A percentile compares a stretch with the other conserved stretches of the same genome.
These are phyloP conservation scores for Plemyria rubiginata DNA, from an alignment of 2,888 invertebrate species.

Conservation along the genomic window DNA sequence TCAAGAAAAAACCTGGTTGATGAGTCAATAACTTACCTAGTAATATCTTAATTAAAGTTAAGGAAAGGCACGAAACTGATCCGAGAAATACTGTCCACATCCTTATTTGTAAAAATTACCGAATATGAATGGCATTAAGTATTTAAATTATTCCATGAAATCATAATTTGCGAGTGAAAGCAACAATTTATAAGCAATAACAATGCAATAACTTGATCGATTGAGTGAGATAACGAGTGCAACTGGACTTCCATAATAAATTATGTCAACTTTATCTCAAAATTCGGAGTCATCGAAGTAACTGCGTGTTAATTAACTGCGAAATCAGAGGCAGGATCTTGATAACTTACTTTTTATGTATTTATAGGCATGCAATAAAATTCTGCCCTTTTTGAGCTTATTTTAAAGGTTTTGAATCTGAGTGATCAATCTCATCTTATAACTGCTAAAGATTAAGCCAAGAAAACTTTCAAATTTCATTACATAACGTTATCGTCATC, in stretches of 20 bases:
- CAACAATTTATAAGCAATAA: slow-evolving; percentile 33
- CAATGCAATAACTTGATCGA: slow-evolving; percentile 40
- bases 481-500: too few species aligned
- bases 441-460: neutral
- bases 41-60: slow-evolving; percentile 9
- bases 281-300: slow-evolving; percentile 6
- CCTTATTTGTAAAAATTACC: slow-evolving; percentile 11
- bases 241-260: slow-evolving; percentile 31
- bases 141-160: slow-evolving; percentile 23
- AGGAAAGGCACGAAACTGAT: slow-evolving; percentile 5
- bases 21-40: neutral
- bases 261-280: slow-evolving; percentile 28
- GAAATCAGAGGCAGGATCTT: slow-evolving; percentile 6
- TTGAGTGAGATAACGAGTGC: slow-evolving; percentile 34
- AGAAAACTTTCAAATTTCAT: neutral
- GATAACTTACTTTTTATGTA: neutral
- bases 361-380: neutral
- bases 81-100: slow-evolving; percentile 8
- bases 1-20: neutral
- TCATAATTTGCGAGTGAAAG: slow-evolving; percentile 27
- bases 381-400: neutral
- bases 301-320: slow-evolving; percentile 21
- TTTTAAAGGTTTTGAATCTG: neutral
- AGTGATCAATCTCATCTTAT: neutral
- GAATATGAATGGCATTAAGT: slow-evolving; percentile 7